phyloP scores from a whole-genome alignment of 2,113 vertebrate genomes.

The Heloderma charlesbogerti region DNA sequence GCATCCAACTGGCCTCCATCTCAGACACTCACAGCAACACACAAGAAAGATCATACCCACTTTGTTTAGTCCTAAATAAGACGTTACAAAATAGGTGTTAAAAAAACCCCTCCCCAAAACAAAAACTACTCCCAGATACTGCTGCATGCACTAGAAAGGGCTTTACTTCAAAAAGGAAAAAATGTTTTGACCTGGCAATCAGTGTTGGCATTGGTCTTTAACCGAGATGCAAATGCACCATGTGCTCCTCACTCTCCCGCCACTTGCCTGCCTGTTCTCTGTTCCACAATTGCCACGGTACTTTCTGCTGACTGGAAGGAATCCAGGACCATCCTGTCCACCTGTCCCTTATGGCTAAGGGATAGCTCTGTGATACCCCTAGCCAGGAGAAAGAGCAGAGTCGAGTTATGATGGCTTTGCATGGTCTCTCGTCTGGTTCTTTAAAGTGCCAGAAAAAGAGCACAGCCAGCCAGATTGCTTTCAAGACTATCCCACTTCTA shows the following conservation, averaged over 20 bases:
- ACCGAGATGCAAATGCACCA: background rate
- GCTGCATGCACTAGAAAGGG: background rate
- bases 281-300: background rate
- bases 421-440: too few relatives aligned
- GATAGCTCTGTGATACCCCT: background rate
- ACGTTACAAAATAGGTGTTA: conserved; percentile 4
- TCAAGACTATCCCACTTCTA: too few relatives aligned
- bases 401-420: background rate
- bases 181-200: background rate
- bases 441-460: background rate
- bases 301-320: background rate
- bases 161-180: background rate
- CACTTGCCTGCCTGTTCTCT: background rate
- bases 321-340: background rate
- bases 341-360: background rate
- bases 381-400: background rate
- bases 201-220: background rate
- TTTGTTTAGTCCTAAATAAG: background rate
- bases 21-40: background rate
- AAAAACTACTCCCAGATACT: background rate
- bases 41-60: background rate
- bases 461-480: background rate
- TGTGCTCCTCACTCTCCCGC: too few relatives aligned
- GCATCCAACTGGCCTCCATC: background rate
- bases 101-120: background rate